These are phyloP conservation scores for Pammene fasciana DNA, from an alignment of 2,888 invertebrate species.

Conservation along the genomic window DNA sequence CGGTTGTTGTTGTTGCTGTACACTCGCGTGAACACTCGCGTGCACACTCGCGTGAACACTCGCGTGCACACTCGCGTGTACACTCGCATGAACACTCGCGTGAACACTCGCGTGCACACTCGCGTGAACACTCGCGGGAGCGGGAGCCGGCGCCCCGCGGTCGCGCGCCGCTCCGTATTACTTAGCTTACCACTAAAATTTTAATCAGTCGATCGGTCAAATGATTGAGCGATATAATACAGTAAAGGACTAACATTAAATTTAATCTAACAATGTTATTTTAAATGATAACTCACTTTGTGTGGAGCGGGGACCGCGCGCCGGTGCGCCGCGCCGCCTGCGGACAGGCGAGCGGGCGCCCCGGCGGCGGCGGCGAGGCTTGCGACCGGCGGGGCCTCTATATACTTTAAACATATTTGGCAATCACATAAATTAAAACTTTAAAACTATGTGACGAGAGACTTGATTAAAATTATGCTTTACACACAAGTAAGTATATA, in stretches of 20 bases:
- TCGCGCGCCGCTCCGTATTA: conserved; percentile 62
- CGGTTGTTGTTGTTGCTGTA: no score
- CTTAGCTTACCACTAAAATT: conserved; percentile 84
- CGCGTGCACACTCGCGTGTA: no score
- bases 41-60: background rate
- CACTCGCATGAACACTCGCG: no score
- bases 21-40: no score
- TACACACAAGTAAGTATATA: conserved; percentile 81
- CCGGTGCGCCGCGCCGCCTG: conserved; percentile 48
- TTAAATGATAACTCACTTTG: conserved; percentile 82
- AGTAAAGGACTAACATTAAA: conserved; percentile 84
- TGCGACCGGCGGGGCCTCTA: conserved; percentile 67
- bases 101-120: no score
- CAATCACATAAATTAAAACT: conserved; percentile 82
- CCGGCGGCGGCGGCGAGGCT: conserved; percentile 56
- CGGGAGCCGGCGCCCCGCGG: conserved; percentile 48
- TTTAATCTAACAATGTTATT: conserved; percentile 83
- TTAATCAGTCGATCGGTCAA: conserved; percentile 84
- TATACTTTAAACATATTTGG: conserved; percentile 81
- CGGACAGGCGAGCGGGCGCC: conserved; percentile 58
- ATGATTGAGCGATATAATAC: conserved; percentile 83
- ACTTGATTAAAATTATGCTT: conserved; percentile 82
- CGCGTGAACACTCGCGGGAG: background rate
- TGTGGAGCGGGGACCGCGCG: conserved; percentile 63
- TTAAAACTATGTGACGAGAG: conserved; percentile 83